Percentiles rank a stretch among this genome's conserved stretches.
phyloP scores from a whole-genome alignment of 2,797 vertebrate species.

The Gobionotothen gibberifrons region DNA sequence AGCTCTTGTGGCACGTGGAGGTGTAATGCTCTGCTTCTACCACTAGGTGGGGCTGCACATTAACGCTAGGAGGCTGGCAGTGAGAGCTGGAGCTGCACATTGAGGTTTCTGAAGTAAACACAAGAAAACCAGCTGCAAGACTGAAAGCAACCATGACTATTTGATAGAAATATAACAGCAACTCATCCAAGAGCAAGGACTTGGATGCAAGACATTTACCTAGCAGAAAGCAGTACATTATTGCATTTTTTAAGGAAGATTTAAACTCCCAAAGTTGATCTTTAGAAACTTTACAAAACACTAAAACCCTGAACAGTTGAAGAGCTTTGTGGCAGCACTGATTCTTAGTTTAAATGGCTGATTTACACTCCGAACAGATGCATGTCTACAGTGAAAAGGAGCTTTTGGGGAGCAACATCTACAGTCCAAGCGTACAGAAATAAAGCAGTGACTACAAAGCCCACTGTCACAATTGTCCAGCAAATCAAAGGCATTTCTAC shows the following conservation, averaged over 20 bases:
- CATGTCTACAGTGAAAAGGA: conserved; percentile 27
- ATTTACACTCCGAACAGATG: conserved; percentile 45
- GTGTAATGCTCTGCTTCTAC: conserved; percentile 19
- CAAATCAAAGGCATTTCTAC: conserved; percentile 64
- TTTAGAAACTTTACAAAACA: neutral
- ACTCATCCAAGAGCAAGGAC: neutral
- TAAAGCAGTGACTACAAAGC: conserved; percentile 60
- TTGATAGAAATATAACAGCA: conserved; percentile 4
- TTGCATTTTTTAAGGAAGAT: neutral
- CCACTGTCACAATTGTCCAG: conserved; percentile 59
- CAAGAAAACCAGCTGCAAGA: conserved; percentile 19
- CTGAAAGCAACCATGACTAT: conserved; percentile 7
- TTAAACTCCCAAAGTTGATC: neutral
- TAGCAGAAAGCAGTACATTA: neutral
- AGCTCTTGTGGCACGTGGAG: neutral
- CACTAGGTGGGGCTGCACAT: conserved; percentile 71
- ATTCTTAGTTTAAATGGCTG: conserved; percentile 26
- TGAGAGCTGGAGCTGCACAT: conserved; percentile 5
- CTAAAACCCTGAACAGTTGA: neutral
- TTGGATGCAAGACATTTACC: neutral
- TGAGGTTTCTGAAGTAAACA: conserved; percentile 47
- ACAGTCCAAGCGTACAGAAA: conserved; percentile 34
- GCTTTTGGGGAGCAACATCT: conserved; percentile 43
- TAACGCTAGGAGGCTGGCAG: conserved; percentile 2
- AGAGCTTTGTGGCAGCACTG: conserved; percentile 28